phyloP scores from a whole-genome alignment of 2,113 vertebrate genomes.

The Rhinogobius similis region DNA sequence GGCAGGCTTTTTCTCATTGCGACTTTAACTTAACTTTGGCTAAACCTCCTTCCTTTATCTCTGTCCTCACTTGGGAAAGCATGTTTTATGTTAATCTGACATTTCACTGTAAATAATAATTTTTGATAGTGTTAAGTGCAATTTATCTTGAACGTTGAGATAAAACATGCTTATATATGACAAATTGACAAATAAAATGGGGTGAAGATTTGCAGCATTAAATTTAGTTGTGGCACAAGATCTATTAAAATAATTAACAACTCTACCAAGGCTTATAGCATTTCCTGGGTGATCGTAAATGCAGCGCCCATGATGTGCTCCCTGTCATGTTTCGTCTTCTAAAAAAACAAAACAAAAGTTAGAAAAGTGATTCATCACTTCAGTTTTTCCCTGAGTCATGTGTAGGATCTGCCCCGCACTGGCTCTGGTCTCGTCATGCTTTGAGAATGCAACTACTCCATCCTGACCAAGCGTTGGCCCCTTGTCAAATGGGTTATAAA shows the following conservation, averaged over 20 bases:
- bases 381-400: slow-evolving; percentile 44
- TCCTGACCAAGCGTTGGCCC: slow-evolving; percentile 29
- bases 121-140: neutral
- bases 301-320: slow-evolving; percentile 20
- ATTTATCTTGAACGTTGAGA: slow-evolving; percentile 2
- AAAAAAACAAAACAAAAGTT: slow-evolving; percentile 7
- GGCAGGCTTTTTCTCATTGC: slow-evolving; percentile 71
- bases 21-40: slow-evolving; percentile 55
- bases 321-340: slow-evolving; percentile 7
- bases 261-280: slow-evolving; percentile 38
- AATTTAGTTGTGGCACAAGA: slow-evolving; percentile 39
- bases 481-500: too few relatives aligned
- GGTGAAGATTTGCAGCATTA: slow-evolving; percentile 15
- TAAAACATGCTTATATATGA: neutral
- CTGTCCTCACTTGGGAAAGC: neutral
- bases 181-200: slow-evolving; percentile 11
- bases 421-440: slow-evolving; percentile 31
- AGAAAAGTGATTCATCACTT: neutral
- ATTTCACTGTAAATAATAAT: slow-evolving; percentile 55
- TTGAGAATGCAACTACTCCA: slow-evolving; percentile 41
- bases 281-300: slow-evolving; percentile 12
- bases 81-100: slow-evolving; percentile 30
- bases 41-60: neutral
- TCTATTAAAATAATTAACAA: slow-evolving; percentile 46
- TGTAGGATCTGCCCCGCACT: slow-evolving; percentile 12